phyloP scores from a whole-genome alignment of 2,797 vertebrate species.

The Pygocentrus nattereri region DNA sequence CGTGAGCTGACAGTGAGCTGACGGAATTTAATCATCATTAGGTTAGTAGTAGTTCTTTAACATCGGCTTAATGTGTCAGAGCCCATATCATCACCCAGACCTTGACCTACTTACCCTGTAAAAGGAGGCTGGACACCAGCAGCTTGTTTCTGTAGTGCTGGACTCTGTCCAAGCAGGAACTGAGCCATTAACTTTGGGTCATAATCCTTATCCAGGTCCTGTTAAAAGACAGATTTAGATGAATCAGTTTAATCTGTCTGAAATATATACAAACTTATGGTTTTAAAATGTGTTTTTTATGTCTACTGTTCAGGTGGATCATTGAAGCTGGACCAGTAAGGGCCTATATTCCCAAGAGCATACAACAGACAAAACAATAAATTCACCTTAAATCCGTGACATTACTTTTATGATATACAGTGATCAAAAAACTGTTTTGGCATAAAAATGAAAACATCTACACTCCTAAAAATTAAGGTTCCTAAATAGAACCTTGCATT shows the following conservation, averaged over 20 bases:
- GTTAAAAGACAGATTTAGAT: background rate
- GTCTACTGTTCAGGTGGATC: too few species aligned
- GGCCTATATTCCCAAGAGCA: too few species aligned
- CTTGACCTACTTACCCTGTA: conserved; percentile 32
- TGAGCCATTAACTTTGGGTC: conserved; percentile 73
- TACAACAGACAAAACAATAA: background rate
- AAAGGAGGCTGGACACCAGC: conserved; percentile 61
- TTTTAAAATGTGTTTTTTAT: background rate
- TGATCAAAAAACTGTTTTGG: too few species aligned
- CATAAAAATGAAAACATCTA: too few species aligned
- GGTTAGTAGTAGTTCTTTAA: too few species aligned
- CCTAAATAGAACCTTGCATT: background rate
- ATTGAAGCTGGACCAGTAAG: too few species aligned
- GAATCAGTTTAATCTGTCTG: background rate
- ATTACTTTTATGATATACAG: too few species aligned
- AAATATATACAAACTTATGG: background rate
- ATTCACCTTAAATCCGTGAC: background rate
- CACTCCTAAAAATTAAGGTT: too few species aligned
- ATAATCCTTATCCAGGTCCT: conserved; percentile 78
- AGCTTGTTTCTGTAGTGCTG: conserved; percentile 62
- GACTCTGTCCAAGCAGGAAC: conserved; percentile 77
- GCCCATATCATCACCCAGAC: background rate
- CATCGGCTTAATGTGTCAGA: too few species aligned
- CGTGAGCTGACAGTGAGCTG: too few species aligned
- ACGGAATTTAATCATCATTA: too few species aligned